Evolutionary conservation across 2,888 invertebrate genomes (phyloP).

Genomic region (Microplitis deprimator): DNA sequence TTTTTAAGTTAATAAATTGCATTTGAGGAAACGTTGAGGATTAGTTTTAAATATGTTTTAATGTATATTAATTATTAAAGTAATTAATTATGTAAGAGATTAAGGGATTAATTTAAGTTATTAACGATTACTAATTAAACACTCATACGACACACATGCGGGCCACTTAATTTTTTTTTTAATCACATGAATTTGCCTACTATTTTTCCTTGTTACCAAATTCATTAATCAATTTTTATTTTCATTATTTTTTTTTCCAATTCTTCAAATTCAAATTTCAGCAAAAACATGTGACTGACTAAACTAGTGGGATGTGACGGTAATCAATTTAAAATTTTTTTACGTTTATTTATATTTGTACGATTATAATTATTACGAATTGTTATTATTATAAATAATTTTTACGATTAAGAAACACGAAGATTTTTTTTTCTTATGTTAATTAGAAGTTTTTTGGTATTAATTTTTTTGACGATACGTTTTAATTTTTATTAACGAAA

Average conservation of each 20-base stretch:
- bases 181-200: constrained; percentile 37
- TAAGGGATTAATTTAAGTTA: constrained; percentile 50
- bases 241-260: neutral
- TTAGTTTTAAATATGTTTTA: constrained; percentile 27
- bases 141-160: constrained; percentile 56
- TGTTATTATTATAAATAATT: constrained; percentile 41
- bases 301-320: constrained; percentile 52
- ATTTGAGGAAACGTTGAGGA: constrained; percentile 34
- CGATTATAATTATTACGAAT: constrained; percentile 33
- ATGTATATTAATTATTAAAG: constrained; percentile 39
- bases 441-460: neutral
- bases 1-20: constrained; percentile 25
- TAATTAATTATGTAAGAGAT: constrained; percentile 49
- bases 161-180: constrained; percentile 45
- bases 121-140: constrained; percentile 55
- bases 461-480: neutral
- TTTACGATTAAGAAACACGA: constrained; percentile 38
- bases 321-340: constrained; percentile 40
- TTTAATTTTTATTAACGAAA: neutral
- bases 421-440: neutral
- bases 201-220: no score
- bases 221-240: neutral
- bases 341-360: neutral
- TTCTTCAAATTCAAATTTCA: constrained; percentile 29
- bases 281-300: constrained; percentile 53